These are phyloP conservation scores for Muntiacus reevesi DNA, from an alignment of 2,113 vertebrate genomes.

Conservation along the genomic window DNA sequence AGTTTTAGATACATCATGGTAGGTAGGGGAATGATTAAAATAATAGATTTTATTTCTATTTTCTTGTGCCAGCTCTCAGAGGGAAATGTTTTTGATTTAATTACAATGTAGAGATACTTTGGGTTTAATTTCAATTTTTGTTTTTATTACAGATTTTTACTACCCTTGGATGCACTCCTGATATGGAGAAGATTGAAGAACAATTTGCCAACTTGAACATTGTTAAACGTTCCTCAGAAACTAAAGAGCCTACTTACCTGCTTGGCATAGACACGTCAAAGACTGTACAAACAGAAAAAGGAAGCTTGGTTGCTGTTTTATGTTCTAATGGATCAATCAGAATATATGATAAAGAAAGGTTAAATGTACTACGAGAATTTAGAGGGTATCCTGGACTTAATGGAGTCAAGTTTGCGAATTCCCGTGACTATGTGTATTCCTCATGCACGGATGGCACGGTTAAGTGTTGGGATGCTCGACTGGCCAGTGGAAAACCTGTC, in stretches of 20 bases:
- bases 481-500: slow-evolving; percentile 69
- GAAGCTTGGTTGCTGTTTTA: slow-evolving; percentile 81
- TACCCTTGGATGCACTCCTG: background rate
- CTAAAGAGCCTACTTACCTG: slow-evolving; percentile 81
- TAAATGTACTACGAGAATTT: slow-evolving; percentile 80
- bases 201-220: slow-evolving; percentile 84
- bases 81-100: background rate
- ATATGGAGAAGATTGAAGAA: slow-evolving; percentile 86
- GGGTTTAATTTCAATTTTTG: slow-evolving; percentile 26
- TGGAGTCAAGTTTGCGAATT: slow-evolving; percentile 84
- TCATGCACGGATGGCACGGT: slow-evolving; percentile 87
- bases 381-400: slow-evolving; percentile 70
- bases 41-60: background rate
- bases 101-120: background rate
- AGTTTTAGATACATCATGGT: background rate
- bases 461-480: slow-evolving; percentile 88
- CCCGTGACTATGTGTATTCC: slow-evolving; percentile 79
- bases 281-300: slow-evolving; percentile 27
- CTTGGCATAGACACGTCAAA: slow-evolving; percentile 79
- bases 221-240: slow-evolving; percentile 76
- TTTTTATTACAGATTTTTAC: slow-evolving; percentile 66
- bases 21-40: background rate
- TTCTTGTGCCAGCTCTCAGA: background rate
- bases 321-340: slow-evolving; percentile 85
- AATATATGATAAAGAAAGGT: slow-evolving; percentile 84